Evolutionary conservation across 2,113 vertebrate genomes (phyloP), one percentile per base, ranked within the genome.

Genomic region (Egretta garzetta): DNA sequence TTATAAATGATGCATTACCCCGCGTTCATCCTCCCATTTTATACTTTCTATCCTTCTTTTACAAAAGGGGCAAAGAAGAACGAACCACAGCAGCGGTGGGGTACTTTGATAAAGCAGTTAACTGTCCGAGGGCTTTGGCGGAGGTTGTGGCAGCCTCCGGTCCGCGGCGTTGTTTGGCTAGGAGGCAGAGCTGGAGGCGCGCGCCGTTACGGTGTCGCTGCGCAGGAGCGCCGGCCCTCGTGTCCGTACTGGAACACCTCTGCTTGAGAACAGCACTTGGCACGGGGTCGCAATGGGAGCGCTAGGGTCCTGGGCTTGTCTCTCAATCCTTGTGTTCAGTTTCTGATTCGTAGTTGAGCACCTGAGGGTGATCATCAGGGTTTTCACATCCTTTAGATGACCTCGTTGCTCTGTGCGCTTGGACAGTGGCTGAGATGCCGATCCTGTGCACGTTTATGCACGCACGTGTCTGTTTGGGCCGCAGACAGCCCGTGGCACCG

Each of bases 1-100:
- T 98, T 97, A 98, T 98, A 98, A 99, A 99, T 98, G 98, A 99
- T 98, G 97, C 98, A 98, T 98, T 97, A 97, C 95, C 96, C 95
- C 77, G 91, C 70, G 19, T 90, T 93, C 91, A 37, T 47, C 27
- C 86, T 97, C 80, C 62, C 84, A 10, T 56, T 73, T 73, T 75
- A 80, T 63, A 50, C 52, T 74, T 88, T 10, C 74, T 64, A 80
- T 80, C 55, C 33, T 92, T 88, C 89, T 91, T 80, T 85, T 79
- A 66, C 90, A 79, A 86, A 96, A 94, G 73, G 41, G 39, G 60
- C 58, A 74, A 95, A 92, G 81, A 95, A 94, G 86, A 97, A 95
- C 60, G 83, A 91, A 14, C n/a, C 17, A 39, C 26, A 7, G 59
- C 60, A 59, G 83, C 92, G 93, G 63, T 90, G 93, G 91, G 91